phyloP scores from a whole-genome alignment of 2,113 vertebrate genomes.

The Cichladusa arquata region DNA sequence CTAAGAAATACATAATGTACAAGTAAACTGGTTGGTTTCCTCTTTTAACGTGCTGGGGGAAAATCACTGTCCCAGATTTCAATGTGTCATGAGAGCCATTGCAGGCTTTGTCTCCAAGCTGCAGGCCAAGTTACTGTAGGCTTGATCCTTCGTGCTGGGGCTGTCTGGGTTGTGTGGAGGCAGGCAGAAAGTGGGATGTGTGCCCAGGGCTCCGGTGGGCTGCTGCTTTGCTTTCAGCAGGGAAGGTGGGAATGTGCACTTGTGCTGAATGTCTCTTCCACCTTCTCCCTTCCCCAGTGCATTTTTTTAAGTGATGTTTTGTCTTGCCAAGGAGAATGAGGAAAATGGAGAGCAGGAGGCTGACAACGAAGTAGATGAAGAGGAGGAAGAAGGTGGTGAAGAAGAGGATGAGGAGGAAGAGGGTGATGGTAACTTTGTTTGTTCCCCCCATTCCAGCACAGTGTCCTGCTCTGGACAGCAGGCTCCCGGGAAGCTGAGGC shows the following conservation, averaged over 20 bases:
- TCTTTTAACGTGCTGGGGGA: not conserved
- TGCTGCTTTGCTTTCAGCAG: not conserved
- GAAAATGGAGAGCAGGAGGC: slow-evolving; percentile 82
- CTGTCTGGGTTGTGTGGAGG: not conserved
- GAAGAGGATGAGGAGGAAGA: slow-evolving; percentile 81
- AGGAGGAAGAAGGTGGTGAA: slow-evolving; percentile 81
- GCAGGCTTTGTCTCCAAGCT: not conserved
- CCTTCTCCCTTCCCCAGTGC: slow-evolving; percentile 19
- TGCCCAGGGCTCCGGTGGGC: accelerated
- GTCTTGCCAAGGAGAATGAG: slow-evolving; percentile 75
- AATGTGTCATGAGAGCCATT: not conserved
- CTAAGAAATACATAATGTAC: not conserved
- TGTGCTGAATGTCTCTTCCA: slow-evolving; percentile 11
- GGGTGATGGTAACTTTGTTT: slow-evolving; percentile 74
- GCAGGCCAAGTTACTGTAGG: not conserved
- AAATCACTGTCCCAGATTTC: not conserved
- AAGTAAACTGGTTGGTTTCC: not conserved
- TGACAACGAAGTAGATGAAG: slow-evolving; percentile 82
- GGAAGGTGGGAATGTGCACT: not conserved
- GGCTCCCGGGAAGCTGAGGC: accelerated
- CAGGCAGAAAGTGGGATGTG: accelerated
- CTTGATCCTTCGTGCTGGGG: accelerated
- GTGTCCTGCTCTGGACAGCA: not conserved
- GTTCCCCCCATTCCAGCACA: accelerated
- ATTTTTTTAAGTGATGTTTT: slow-evolving; percentile 59